Evolutionary conservation across 2,888 invertebrate genomes (phyloP), one percentile per base, ranked within the genome.

Genomic region (Mesorhabditis sp.): DNA sequence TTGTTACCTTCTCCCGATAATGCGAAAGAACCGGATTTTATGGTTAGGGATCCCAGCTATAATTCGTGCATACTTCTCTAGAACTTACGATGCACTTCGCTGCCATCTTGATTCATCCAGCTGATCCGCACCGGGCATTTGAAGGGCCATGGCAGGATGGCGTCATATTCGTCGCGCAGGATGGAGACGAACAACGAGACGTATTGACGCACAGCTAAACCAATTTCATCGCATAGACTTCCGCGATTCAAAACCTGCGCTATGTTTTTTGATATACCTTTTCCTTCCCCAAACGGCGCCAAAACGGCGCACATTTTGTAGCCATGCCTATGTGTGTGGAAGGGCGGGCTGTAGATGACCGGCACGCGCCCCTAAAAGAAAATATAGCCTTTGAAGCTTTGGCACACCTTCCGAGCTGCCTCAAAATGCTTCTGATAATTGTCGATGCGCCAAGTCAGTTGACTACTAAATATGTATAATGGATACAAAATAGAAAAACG

Each of bases 261-360:
- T 50, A 10, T n/a, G n/a, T 50, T 50, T 13, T 13, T 50, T 50
- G n/a, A 13, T n/a, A 50, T n/a, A 50, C 58, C 58, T n/a, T 50
- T 50, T 50, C 58, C 58, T n/a, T 50, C 58, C n/a, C 58, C 58
- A 50, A 50, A 50, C 7, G 58, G 58, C n/a, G 58, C 58, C 58
- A 50, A 50, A 10, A 50, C 58, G n/a, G 58, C 58, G 58, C 58
- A 50, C 58, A 50, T 50, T n/a, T 50, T 50, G 58, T 50, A 50
- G n/a, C 58, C 58, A n/a, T 50, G 58, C 7, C 58, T 10, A n/a
- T 50, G 58, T 50, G 58, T 13, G 58, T 50, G 58, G n/a, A 50
- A 50, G 7, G 58, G 58, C 7, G 58, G 58, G n/a, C 58, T 50
- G 58, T 50, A 50, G 58, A 50, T 50, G 58, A 50, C 58, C 7